Base-by-base conservation (phyloP, 2,113 vertebrate genomes). In the Stercorarius parasiticus region DNA sequence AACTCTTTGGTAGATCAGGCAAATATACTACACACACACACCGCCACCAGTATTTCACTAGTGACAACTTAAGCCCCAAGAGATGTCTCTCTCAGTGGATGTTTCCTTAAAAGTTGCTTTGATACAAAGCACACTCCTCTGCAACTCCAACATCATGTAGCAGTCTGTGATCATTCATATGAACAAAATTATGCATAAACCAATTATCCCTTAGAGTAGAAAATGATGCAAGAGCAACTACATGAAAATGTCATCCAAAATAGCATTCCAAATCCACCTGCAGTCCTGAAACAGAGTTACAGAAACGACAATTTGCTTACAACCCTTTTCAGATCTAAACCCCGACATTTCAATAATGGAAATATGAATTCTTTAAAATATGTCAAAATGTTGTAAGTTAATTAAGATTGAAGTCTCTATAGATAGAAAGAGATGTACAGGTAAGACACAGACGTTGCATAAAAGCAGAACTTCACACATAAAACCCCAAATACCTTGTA, bases 1-100 rank as follows among this genome's bases (percentile, higher is more conserved):
- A 67, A 29, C 32, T 76, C 55, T 61, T 9, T n/a, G 52, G 45
- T 3, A 85, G 42, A 52, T 67, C 10, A 72, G 36, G 21, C 29
- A 56, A 66, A 62, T 26, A 52, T 1, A 29, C 38, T 6, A 11
- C 17, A 18, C 0, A 1, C 11, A 64, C n/a, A 49, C 13, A 5
- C 6, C 32, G 17, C 71, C 47, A 23, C 9, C 62, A 50, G 9
- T 32, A 70, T 21, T 70, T 52, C n/a, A 34, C 50, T 56, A 91
- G 61, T 10, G 69, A 56, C 15, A 14, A 29, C 36, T 14, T 3
- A 23, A 62, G 36, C 23, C 62, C 34, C 42, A 61, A 64, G 22
- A 50, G 10, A 77, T 10, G 3, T 66, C 19, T 70, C n/a, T 47
- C 50, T 50, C 21, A 38, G 38, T 6, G 47, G 30, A 52, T 15